Evolutionary conservation across 1,140 invertebrate species (phyloP).

Genomic region (Cotesia chilonis): DNA sequence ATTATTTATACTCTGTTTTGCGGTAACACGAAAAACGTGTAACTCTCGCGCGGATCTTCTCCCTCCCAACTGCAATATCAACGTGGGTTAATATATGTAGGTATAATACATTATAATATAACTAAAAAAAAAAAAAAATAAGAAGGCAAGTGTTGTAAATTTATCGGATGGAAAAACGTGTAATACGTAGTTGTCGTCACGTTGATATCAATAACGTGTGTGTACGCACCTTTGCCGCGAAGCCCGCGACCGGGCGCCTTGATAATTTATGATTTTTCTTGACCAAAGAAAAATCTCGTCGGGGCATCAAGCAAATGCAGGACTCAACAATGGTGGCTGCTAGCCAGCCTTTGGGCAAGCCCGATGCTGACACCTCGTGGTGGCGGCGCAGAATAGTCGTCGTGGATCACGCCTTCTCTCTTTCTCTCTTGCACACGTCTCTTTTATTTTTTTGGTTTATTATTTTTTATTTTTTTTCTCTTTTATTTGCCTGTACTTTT

Average conservation of each 20-base stretch:
- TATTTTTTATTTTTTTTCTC: constrained; percentile 1
- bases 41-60: constrained; percentile 29
- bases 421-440: constrained; percentile 21
- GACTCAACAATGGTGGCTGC: constrained; percentile 64
- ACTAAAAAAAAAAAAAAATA: no score
- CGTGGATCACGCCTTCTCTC: constrained; percentile 35
- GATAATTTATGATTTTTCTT: constrained; percentile 53
- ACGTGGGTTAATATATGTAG: constrained; percentile 16
- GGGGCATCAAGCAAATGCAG: constrained; percentile 60
- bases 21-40: constrained; percentile 27
- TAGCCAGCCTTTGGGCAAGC: constrained; percentile 47
- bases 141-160: no score
- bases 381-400: constrained; percentile 41
- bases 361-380: constrained; percentile 56
- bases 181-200: neutral
- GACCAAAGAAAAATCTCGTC: constrained; percentile 48
- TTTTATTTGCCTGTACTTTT: no score
- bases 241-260: constrained; percentile 43
- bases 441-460: neutral
- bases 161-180: neutral
- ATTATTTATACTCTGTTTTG: constrained; percentile 8
- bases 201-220: constrained; percentile 11
- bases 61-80: constrained; percentile 20
- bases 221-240: constrained; percentile 30
- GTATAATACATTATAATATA: neutral